phyloP scores from a whole-genome alignment of 1,140 invertebrate species.

The Helicoverpa armigera region DNA sequence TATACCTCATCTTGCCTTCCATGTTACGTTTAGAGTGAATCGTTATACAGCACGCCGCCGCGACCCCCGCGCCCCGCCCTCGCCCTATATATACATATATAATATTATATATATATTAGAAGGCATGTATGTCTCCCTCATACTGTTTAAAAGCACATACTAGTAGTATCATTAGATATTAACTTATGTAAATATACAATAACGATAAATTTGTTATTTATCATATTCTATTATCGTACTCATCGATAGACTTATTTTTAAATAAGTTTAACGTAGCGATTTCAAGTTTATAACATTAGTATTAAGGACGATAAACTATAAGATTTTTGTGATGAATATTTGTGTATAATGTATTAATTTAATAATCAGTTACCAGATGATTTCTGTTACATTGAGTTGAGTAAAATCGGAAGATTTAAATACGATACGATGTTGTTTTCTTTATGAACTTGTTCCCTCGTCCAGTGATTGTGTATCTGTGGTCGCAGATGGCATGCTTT shows the following conservation, averaged over 20 bases:
- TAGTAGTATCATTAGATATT: conserved; percentile 78
- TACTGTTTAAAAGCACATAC: conserved; percentile 77
- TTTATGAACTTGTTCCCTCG: conserved; percentile 73
- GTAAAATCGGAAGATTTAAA: conserved; percentile 80
- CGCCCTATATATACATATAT: conserved; percentile 68
- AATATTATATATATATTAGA: conserved; percentile 75
- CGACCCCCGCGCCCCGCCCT: conserved; percentile 49
- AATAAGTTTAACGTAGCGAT: conserved; percentile 81
- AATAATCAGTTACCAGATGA: conserved; percentile 81
- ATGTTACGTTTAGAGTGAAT: conserved; percentile 53
- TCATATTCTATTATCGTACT: conserved; percentile 82
- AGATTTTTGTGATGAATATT: conserved; percentile 78
- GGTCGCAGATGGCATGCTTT: conserved; percentile 59
- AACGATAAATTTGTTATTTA: conserved; percentile 83
- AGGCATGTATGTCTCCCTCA: conserved; percentile 76
- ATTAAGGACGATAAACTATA: conserved; percentile 70
- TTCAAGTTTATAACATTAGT: conserved; percentile 79
- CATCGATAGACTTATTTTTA: conserved; percentile 80
- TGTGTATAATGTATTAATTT: conserved; percentile 81
- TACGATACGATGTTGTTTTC: conserved; percentile 81
- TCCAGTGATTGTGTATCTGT: conserved; percentile 34
- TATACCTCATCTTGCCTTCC: conserved; percentile 81
- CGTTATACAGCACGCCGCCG: conserved; percentile 50
- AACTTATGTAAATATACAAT: conserved; percentile 82
- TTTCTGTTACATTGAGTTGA: conserved; percentile 81